phyloP scores from a whole-genome alignment of 2,113 vertebrate genomes.

The Zeus faber region DNA sequence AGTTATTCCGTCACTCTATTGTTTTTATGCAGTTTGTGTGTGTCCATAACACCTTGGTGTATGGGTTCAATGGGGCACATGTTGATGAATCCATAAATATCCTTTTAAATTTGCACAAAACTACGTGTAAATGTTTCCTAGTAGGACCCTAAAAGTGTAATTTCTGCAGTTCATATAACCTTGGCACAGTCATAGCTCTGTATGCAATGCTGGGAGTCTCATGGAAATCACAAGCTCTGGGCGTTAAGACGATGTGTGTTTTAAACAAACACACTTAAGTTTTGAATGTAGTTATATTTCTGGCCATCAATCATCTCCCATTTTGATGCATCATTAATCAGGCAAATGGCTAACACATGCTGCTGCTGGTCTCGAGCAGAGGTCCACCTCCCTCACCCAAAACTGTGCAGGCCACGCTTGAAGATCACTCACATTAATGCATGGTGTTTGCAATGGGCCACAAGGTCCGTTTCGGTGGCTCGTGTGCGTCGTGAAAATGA shows the following conservation, averaged over 20 bases:
- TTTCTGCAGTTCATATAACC: constrained; percentile 16
- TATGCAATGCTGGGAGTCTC: constrained; percentile 18
- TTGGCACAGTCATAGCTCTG: constrained; percentile 3
- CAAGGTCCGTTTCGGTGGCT: constrained; percentile 50
- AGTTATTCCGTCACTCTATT: constrained; percentile 53
- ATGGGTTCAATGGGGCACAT: constrained; percentile 32
- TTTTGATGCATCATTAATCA: constrained; percentile 71
- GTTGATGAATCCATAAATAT: constrained; percentile 38
- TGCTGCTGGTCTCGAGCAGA: constrained; percentile 48
- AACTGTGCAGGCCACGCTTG: constrained; percentile 42
- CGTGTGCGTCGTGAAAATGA: constrained; percentile 36
- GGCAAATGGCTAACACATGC: constrained; percentile 65
- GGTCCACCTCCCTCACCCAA: constrained; percentile 21
- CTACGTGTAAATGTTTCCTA: constrained; percentile 32
- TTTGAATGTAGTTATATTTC: constrained; percentile 60
- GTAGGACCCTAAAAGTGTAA: constrained; percentile 16
- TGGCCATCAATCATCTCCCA: constrained; percentile 58
- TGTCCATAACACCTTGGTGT: constrained; percentile 53
- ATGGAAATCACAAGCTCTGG: constrained; percentile 28
- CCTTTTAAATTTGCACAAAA: constrained; percentile 27
- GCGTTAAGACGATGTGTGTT: constrained; percentile 31
- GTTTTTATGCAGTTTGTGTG: constrained; percentile 50
- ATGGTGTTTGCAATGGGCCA: constrained; percentile 54
- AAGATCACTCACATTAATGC: constrained; percentile 50
- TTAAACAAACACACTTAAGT: constrained; percentile 55